Evolutionary conservation across 2,113 vertebrate species (phyloP).

Genomic region (Ceratotherium simum): DNA sequence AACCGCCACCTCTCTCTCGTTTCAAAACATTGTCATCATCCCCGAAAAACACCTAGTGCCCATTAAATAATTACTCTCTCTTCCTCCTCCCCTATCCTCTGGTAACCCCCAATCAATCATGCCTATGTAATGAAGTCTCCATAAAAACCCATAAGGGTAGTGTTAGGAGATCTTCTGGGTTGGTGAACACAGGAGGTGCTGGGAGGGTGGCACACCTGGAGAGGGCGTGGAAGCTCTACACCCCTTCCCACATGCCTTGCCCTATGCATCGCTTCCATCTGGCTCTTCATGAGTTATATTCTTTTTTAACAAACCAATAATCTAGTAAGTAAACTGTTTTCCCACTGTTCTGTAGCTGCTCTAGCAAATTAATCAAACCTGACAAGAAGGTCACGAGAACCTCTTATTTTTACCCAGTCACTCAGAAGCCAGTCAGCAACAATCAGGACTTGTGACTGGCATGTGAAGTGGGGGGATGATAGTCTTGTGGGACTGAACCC

Average conservation of each 20-base stretch:
- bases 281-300: neutral
- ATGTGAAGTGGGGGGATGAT: neutral
- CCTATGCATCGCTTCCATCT: neutral
- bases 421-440: neutral
- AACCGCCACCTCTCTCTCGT: neutral
- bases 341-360: neutral
- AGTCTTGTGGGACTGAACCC: too few relatives aligned
- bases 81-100: neutral
- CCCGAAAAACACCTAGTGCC: neutral
- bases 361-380: neutral
- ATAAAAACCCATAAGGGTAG: neutral
- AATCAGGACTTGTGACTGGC: neutral
- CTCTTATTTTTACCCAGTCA: neutral
- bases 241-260: neutral
- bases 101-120: neutral
- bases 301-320: neutral
- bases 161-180: neutral
- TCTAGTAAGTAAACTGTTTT: neutral
- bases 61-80: neutral
- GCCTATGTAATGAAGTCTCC: neutral
- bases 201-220: neutral
- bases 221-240: neutral
- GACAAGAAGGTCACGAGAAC: neutral
- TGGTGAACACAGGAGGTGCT: neutral
- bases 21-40: neutral